Evolutionary conservation across 1,140 invertebrate genomes (phyloP), one percentile per base, ranked within the genome.

Genomic region (Calosoma granatense): DNA sequence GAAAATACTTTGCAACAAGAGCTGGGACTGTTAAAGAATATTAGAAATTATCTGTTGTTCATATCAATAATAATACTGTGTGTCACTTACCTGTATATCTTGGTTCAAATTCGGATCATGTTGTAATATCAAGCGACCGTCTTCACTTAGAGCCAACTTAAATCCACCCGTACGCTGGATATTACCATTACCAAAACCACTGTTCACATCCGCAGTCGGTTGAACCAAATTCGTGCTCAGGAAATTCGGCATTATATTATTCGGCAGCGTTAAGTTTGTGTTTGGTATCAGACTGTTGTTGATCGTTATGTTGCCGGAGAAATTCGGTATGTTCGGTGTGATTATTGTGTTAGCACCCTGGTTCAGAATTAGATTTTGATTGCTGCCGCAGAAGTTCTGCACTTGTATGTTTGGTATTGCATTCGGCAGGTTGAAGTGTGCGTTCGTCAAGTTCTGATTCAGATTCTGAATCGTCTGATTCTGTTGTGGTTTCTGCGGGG

Each of bases 291-390:
- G 59, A 22, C 70, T 68, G 39, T 70, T 72, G 52, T 70, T 70
- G 17, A 70, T 69, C n/a, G 69, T 70, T 43, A 70, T 69, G 58
- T 70, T 72, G 2, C 66, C 67, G 1, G 70, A 60, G 26, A 72
- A 65, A 56, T 70, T 70, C 9, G 59, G 62, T 59, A 63, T 70
- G 56, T 64, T 69, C 47, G 61, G 68, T 57, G 63, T 21, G 6
- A 19, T 17, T 12, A 20, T 12, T 14, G 21, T 30, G 51, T 51
- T 22, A 21, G 51, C 55, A 20, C 23, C 20, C 19, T 26, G 36
- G 55, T 47, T 47, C 17, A 47, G 17, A 11, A 47, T 47, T 17
- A 47, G 17, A 47, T 47, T 47, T 15, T 26, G n/a, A 52, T 19
- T 53, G 21, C 2, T 20, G 14, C 22, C 47, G 22, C 43, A 53